phyloP scores from a whole-genome alignment of 2,797 vertebrate species.

The Parauchenoglanis punctatus region DNA sequence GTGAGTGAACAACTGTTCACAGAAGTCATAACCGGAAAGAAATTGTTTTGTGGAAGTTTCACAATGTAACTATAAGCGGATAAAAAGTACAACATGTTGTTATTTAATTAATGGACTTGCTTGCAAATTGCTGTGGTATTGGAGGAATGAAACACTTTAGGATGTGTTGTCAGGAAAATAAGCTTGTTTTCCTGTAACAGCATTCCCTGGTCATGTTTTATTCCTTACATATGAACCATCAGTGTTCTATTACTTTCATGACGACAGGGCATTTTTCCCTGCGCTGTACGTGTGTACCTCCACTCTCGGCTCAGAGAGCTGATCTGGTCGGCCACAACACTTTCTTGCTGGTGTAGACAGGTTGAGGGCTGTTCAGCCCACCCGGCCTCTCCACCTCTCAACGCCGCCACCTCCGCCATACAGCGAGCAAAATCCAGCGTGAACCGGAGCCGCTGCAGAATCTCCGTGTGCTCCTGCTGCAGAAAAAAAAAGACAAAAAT shows the following conservation, averaged over 20 bases:
- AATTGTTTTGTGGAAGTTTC: not conserved
- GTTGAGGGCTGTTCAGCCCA: constrained; percentile 62
- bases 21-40: not conserved
- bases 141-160: not conserved
- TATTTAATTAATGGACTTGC: not conserved
- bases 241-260: not conserved
- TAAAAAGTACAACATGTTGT: not conserved
- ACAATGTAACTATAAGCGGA: not conserved
- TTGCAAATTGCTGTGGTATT: not conserved
- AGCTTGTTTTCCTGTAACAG: not conserved
- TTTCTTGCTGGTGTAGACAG: constrained; percentile 85
- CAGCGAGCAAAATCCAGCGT: constrained; percentile 87
- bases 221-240: not conserved
- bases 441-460: constrained; percentile 86
- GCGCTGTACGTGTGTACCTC: constrained; percentile 75
- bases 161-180: not conserved
- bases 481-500: not conserved
- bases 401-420: constrained; percentile 87
- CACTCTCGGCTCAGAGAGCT: constrained; percentile 94
- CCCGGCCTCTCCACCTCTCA: constrained; percentile 76
- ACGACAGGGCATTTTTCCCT: not conserved
- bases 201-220: not conserved
- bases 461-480: constrained; percentile 96
- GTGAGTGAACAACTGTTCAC: not conserved
- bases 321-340: constrained; percentile 93